Evolutionary conservation across 2,797 vertebrate species (phyloP), one percentile per base, ranked within the genome.

Genomic region (Cetoscarus ocellatus): DNA sequence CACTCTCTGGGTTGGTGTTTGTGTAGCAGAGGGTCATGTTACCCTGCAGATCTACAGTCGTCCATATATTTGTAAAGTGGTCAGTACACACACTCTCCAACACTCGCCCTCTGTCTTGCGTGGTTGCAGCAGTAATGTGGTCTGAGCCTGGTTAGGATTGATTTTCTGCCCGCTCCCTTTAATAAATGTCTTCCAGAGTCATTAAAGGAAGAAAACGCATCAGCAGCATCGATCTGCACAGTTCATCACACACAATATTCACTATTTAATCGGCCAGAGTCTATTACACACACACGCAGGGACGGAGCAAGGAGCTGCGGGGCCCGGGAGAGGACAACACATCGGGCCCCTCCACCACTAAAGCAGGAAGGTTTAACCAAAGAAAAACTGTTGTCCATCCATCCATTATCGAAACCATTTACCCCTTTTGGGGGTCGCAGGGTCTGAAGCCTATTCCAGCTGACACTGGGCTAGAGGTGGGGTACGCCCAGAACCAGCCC

Each of bases 161-260:
- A 90, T 87, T 90, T 90, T 71, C 88, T 84, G 86, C 74, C 77
- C 72, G 34, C 70, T 82, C 35, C 27, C 86, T 86, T 87, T 90
- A 90, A 88, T 87, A 88, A 88, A 88, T 87, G 83, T 90, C 88
- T 90, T 77, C 67, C 71, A 55, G 67, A 84, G 77, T 84, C 84
- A 65, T 88, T 90, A 86, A 76, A 88, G 84, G 73, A 84, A 66
- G 42, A 77, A 67, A 79, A 84, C 35, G 65, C 70, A 70, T 81
- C 77, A 56, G 76, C 63, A 12, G 58, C 80, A 84, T 90, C 76
- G 85, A 87, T 62, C 75, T 19, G 1, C 43, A 5, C 86, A 83
- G 83, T 86, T 88, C 80, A 85, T 86, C 70, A 77, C 70, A 65
- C 70, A 79, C 73, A 56, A 19, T 78, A 35, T 66, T 67, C 82